Evolutionary conservation across 2,888 invertebrate genomes (phyloP), one percentile per base, ranked within the genome.

Genomic region (Euproctis similis): DNA sequence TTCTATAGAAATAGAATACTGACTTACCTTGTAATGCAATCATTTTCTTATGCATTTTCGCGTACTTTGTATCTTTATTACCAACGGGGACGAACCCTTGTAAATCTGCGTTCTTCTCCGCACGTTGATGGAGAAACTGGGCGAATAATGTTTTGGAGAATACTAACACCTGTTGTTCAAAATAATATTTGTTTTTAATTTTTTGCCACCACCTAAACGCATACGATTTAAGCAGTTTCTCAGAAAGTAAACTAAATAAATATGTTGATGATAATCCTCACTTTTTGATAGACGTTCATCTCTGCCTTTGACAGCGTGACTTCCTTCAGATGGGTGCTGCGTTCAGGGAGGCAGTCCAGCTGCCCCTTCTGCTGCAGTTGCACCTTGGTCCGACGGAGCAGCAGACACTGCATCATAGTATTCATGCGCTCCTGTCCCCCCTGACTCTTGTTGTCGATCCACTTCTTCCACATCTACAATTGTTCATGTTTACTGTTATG

Each of bases 341-440:
- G 87, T 3, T 85, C 64, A 0, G 94, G 93, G 33, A 95, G 75
- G 31, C 76, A 80, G 8, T 74, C 64, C 4, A 94, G 73, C 28
- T 78, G 75, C 0, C 93, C 93, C 6, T 78, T 73, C 24, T 80
- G 73, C 49, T 91, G 89, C 5, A 94, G 82, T 63, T 96, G 93
- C 6, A 72, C 81, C 70, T 98, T 98, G 0, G 97, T 97, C 22
- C 98, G 86, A 0, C 98, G 87, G 36, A 98, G 78, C 85, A 98
- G 88, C 1, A 98, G 59, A 3, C 92, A 89, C 33, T 94, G 94
- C 75, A 96, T 91, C 0, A 98, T 85, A 0, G 93, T 91, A 57
- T 92, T 90, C n/a, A 98, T 81, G 2, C 97, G 86, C 53, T 93
- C 90, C 44, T 90, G 88, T 0, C 95, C 95, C 22, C 92, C 91